Conservation (phyloP, 2,888 invertebrate species). For the Sericinus montela region DNA sequence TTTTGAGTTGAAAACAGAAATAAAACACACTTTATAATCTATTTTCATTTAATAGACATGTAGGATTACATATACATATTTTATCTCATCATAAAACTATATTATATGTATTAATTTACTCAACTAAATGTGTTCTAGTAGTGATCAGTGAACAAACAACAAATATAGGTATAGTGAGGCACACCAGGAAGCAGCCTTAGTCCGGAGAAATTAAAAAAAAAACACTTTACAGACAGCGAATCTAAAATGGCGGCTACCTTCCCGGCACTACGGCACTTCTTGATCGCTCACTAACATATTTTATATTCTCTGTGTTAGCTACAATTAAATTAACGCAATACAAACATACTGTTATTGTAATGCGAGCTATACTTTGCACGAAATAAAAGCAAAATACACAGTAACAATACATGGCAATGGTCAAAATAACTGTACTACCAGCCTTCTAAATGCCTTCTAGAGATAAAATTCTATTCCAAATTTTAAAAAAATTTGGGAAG, state of each 20-base stretch:
- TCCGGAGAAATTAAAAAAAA: slow-evolving; percentile 12
- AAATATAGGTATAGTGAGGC: slow-evolving; percentile 37
- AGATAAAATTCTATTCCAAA: no score
- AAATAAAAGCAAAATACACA: slow-evolving; percentile 5
- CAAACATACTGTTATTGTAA: slow-evolving; percentile 33
- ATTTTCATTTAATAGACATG: slow-evolving; percentile 79
- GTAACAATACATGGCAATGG: not conserved
- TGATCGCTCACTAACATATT: slow-evolving; percentile 29
- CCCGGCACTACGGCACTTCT: slow-evolving; percentile 9
- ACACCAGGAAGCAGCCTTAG: slow-evolving; percentile 6
- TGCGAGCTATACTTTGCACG: slow-evolving; percentile 24
- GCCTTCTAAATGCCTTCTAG: no score
- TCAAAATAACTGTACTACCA: no score
- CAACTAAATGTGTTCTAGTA: slow-evolving; percentile 70
- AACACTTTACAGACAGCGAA: slow-evolving; percentile 7
- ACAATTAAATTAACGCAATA: slow-evolving; percentile 48
- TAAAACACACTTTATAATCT: slow-evolving; percentile 57
- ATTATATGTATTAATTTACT: slow-evolving; percentile 72
- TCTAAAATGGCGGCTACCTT: slow-evolving; percentile 13
- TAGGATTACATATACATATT: slow-evolving; percentile 79
- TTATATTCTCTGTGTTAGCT: slow-evolving; percentile 49
- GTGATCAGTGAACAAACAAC: slow-evolving; percentile 73
- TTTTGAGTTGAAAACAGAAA: slow-evolving; percentile 24
- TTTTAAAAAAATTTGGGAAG: no score
- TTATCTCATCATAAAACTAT: slow-evolving; percentile 76